Conservation (phyloP, 2,888 invertebrate genomes). For the Lithophane socia region DNA sequence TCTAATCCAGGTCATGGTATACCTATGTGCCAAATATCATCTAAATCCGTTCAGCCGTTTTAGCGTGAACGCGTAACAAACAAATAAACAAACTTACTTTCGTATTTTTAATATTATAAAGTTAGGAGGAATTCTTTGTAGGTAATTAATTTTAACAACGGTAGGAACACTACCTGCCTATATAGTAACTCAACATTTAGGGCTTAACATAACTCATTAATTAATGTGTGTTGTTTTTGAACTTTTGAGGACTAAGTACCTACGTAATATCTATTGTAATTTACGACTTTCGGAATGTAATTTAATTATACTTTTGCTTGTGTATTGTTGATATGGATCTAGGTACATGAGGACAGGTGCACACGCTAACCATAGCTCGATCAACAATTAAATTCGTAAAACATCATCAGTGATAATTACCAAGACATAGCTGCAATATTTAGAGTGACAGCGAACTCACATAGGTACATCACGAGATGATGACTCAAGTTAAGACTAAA, state of each 20-base stretch:
- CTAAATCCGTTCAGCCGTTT: too few relatives aligned
- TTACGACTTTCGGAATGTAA: background rate
- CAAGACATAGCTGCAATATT: slow-evolving; percentile 37
- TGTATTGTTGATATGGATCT: background rate
- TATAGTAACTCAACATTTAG: background rate
- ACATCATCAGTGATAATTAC: slow-evolving; percentile 33
- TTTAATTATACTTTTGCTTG: background rate
- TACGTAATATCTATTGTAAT: background rate
- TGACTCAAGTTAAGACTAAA: slow-evolving; percentile 60
- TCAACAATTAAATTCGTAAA: slow-evolving; percentile 22
- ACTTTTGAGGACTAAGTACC: background rate
- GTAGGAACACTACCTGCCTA: background rate
- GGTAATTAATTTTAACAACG: background rate
- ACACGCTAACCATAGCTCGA: slow-evolving; percentile 23
- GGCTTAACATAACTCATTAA: background rate
- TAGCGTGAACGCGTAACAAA: too few relatives aligned
- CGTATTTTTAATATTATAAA: too few relatives aligned
- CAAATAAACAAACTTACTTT: too few relatives aligned
- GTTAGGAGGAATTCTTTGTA: background rate
- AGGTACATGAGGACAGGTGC: too few relatives aligned
- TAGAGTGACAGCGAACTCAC: slow-evolving; percentile 37
- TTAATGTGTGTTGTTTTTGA: background rate
- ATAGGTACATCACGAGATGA: slow-evolving; percentile 43
- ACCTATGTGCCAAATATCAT: too few relatives aligned
- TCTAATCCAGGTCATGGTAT: too few relatives aligned